phyloP scores from a whole-genome alignment of 1,140 invertebrate genomes.

The Pogonomyrmex barbatus region DNA sequence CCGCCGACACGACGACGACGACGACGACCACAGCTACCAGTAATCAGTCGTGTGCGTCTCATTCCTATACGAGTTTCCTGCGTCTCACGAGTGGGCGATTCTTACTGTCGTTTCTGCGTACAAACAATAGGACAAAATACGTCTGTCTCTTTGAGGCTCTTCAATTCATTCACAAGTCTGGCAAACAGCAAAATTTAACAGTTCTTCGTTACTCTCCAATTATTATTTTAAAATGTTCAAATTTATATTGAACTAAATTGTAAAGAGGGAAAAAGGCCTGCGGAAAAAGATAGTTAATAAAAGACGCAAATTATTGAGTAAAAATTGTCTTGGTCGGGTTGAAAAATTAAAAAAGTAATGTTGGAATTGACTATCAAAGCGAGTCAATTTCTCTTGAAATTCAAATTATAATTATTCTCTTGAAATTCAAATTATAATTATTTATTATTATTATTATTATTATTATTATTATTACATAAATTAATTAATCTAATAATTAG shows the following conservation, averaged over 20 bases:
- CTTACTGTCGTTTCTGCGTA: conserved; percentile 72
- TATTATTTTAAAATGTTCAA: neutral
- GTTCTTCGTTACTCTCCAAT: conserved; percentile 29
- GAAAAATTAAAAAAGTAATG: neutral
- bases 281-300: neutral
- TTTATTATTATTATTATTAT: neutral
- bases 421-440: neutral
- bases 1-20: neutral
- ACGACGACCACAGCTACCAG: conserved; percentile 45
- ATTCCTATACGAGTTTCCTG: conserved; percentile 67
- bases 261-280: neutral
- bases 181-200: conserved; percentile 31
- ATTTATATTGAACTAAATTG: conserved; percentile 7
- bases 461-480: no score
- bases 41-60: conserved; percentile 68
- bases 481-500: no score
- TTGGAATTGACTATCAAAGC: neutral
- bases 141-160: conserved; percentile 37
- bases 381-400: neutral
- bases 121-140: conserved; percentile 71
- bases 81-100: conserved; percentile 67
- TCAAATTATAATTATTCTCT: neutral
- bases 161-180: conserved; percentile 10
- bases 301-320: neutral
- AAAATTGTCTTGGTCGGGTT: neutral